Conservation (phyloP, 2,113 vertebrate species). For the Gasterosteus aculeatus region DNA sequence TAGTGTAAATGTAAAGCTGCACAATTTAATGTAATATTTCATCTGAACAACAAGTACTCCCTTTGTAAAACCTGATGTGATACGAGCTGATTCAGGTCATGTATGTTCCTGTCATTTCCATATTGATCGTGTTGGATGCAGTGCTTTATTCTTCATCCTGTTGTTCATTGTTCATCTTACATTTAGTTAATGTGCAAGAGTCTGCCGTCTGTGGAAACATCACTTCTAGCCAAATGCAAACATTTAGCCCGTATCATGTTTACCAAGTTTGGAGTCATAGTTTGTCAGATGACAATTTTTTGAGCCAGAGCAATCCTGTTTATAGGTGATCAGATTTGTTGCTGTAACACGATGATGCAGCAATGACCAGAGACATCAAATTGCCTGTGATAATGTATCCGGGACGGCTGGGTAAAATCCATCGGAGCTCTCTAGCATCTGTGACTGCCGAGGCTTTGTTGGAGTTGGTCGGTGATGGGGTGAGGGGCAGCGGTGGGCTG, state of each 20-base stretch:
- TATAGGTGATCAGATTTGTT: slow-evolving; percentile 28
- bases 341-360: slow-evolving; percentile 11
- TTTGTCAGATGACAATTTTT: not conserved
- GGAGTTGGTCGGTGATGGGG: not conserved
- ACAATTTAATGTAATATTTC: not conserved
- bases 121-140: not conserved
- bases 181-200: not conserved
- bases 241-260: not conserved
- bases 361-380: slow-evolving; percentile 29
- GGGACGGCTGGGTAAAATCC: slow-evolving; percentile 1
- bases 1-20: not conserved
- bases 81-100: not conserved
- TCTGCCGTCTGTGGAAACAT: not conserved
- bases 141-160: not conserved
- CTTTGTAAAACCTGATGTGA: not conserved
- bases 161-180: not conserved
- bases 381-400: slow-evolving; percentile 28
- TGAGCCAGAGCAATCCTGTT: not conserved
- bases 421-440: not conserved
- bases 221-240: not conserved
- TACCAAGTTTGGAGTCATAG: not conserved
- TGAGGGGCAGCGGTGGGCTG: not conserved
- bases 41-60: not conserved
- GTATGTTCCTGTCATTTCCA: not conserved
- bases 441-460: slow-evolving; percentile 17